phyloP scores from a whole-genome alignment of 1,140 invertebrate species.

The Schlechtendalia chinensis region DNA sequence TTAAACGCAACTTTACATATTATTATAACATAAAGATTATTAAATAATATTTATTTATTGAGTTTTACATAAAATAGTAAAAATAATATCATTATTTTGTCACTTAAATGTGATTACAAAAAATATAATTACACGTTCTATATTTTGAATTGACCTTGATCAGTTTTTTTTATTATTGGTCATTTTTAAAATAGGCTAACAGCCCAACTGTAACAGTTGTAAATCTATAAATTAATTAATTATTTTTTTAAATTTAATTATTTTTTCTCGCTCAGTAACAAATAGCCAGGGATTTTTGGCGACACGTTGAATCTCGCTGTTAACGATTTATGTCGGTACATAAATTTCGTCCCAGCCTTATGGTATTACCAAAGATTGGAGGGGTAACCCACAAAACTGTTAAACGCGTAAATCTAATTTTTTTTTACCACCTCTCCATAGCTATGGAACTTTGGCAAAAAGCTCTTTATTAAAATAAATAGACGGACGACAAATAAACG shows the following conservation, averaged over 20 bases:
- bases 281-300: slow-evolving; percentile 39
- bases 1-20: too few species aligned
- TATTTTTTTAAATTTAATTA: slow-evolving; percentile 38
- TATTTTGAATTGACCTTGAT: too few species aligned
- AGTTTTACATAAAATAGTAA: too few species aligned
- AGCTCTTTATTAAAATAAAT: slow-evolving; percentile 20
- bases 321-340: slow-evolving; percentile 43
- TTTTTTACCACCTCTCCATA: slow-evolving; percentile 25
- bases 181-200: background rate
- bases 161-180: background rate
- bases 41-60: too few species aligned
- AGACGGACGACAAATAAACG: slow-evolving; percentile 4
- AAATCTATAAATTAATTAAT: slow-evolving; percentile 32
- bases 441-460: slow-evolving; percentile 31
- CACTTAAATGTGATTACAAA: too few species aligned
- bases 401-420: slow-evolving; percentile 45
- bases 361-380: slow-evolving; percentile 13
- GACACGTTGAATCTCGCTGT: slow-evolving; percentile 38
- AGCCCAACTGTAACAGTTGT: background rate
- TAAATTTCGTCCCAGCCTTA: slow-evolving; percentile 5
- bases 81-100: too few species aligned
- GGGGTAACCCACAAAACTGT: slow-evolving; percentile 13
- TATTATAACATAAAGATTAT: too few species aligned
- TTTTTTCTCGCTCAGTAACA: slow-evolving; percentile 33
- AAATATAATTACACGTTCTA: too few species aligned